Conservation (phyloP, 2,888 invertebrate species). For the Acanthacorydalis orientalis region DNA sequence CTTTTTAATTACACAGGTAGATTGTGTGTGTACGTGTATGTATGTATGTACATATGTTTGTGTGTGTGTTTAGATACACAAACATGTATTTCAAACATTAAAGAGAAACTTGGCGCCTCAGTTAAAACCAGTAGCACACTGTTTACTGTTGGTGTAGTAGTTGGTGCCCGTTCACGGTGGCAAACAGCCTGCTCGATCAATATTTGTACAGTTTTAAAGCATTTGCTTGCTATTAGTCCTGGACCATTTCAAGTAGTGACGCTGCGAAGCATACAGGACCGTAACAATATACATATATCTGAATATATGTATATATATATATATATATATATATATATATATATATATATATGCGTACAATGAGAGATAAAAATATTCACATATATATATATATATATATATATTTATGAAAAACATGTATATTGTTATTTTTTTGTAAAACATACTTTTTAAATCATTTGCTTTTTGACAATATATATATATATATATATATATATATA, state of each 20-base stretch:
- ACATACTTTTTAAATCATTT: no score
- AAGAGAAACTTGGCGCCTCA: constrained; percentile 2
- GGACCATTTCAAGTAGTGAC: constrained; percentile 1
- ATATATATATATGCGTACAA: no score
- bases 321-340: background rate
- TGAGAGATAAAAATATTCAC: background rate
- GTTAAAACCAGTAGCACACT: constrained; percentile 3
- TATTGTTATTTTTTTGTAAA: no score
- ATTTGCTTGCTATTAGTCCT: constrained; percentile 5
- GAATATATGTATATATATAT: background rate
- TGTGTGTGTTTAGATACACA: no score
- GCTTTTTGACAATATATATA: no score
- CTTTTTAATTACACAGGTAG: no score
- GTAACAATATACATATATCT: background rate
- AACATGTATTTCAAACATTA: no score
- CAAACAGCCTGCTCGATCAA: background rate
- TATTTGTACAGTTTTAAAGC: constrained; percentile 3
- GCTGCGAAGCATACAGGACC: background rate
- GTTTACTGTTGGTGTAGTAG: no score
- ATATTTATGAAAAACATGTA: background rate
- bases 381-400: background rate
- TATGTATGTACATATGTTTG: no score
- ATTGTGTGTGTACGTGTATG: background rate
- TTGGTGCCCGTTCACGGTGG: background rate
- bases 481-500: no score